Conservation (phyloP, 2,888 invertebrate genomes). For the Oligia latruncula region DNA sequence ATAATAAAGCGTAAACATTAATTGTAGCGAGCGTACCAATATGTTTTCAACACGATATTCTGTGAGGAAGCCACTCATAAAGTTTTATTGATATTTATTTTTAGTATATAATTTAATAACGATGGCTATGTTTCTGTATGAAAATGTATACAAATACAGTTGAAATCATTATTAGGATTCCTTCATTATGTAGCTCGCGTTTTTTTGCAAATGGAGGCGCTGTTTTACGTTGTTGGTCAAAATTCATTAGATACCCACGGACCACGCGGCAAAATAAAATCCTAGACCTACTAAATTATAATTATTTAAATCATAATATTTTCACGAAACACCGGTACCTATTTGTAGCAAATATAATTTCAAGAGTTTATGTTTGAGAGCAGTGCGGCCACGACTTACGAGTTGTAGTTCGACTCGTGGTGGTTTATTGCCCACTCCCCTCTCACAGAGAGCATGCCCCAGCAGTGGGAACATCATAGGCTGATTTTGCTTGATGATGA, state of each 20-base stretch:
- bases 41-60: conserved; percentile 37
- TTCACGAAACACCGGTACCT: background rate
- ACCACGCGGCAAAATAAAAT: too few relatives aligned
- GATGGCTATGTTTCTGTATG: background rate
- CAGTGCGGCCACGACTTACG: too few relatives aligned
- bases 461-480: background rate
- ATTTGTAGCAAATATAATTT: background rate
- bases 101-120: background rate
- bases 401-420: too few relatives aligned
- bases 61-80: conserved; percentile 14
- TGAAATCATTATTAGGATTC: background rate
- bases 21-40: conserved; percentile 28
- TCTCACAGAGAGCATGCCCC: too few relatives aligned
- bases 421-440: too few relatives aligned
- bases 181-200: background rate
- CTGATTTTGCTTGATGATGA: background rate
- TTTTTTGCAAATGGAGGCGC: background rate
- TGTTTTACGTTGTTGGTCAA: background rate
- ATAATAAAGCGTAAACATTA: conserved; percentile 50
- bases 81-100: conserved; percentile 10
- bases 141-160: background rate
- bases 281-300: too few relatives aligned
- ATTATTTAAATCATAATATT: background rate
- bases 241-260: background rate
- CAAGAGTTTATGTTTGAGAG: background rate